Evolutionary conservation across 2,797 vertebrate species (phyloP).

Genomic region (Molothrus aeneus): DNA sequence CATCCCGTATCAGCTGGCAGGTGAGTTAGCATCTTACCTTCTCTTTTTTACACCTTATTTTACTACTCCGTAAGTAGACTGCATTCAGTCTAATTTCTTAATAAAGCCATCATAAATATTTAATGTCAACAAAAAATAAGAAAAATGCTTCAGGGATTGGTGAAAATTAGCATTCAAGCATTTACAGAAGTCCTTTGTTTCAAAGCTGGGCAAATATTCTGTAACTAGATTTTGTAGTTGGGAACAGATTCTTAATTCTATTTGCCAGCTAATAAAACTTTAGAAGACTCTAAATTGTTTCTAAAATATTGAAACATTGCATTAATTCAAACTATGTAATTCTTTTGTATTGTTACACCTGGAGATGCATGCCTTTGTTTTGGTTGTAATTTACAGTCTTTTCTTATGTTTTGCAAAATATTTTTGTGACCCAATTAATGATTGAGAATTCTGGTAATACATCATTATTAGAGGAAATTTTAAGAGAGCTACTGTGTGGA

Average conservation of each 20-base stretch:
- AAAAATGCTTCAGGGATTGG: not conserved
- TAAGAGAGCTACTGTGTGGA: not conserved
- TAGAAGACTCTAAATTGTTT: not conserved
- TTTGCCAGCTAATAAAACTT: not conserved
- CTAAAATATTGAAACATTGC: not conserved
- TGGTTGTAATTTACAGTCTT: not conserved
- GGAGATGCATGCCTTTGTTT: not conserved
- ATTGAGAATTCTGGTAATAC: not conserved
- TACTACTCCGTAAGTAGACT: not conserved
- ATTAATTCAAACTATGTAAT: not conserved
- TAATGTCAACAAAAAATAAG: not conserved
- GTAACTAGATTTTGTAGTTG: not conserved
- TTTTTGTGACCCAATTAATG: not conserved
- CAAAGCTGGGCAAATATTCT: not conserved
- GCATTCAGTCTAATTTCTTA: not conserved
- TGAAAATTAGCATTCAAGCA: not conserved
- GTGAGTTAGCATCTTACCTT: constrained; percentile 73
- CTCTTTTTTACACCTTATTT: not conserved
- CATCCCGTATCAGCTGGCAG: constrained; percentile 94
- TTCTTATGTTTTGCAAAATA: not conserved
- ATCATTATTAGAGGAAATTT: not conserved
- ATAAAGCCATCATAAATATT: constrained; percentile 72
- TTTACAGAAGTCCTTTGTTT: not conserved
- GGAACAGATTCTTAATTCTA: not conserved
- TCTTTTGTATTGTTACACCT: not conserved